Percentiles rank a stretch among this genome's conserved stretches.
phyloP scores from a whole-genome alignment of 2,888 invertebrate genomes.

The Augochlorella aurata region DNA sequence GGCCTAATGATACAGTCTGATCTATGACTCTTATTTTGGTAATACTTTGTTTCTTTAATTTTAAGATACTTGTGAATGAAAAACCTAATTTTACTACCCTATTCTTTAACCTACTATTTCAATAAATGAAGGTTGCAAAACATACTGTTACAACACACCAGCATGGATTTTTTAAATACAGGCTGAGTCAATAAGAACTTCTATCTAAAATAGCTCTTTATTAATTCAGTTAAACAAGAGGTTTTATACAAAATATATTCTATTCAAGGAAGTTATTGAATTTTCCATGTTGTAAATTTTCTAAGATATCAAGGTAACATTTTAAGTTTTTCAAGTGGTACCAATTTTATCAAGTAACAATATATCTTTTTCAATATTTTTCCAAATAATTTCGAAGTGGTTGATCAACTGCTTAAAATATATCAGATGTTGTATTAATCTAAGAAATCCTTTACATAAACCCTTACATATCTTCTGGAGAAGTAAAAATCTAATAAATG shows the following conservation, averaged over 20 bases:
- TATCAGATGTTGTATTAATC: too few relatives aligned
- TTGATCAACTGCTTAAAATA: neutral
- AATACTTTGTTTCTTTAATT: conserved; percentile 71
- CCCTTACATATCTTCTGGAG: neutral
- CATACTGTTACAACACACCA: conserved; percentile 35
- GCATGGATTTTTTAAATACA: conserved; percentile 31
- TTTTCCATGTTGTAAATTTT: neutral
- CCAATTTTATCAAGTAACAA: neutral
- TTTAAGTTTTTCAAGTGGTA: neutral
- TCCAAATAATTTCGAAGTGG: neutral
- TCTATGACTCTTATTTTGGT: conserved; percentile 78
- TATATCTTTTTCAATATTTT: neutral
- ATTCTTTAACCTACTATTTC: conserved; percentile 54
- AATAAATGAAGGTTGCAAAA: conserved; percentile 58
- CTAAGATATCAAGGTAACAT: neutral
- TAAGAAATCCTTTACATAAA: too few relatives aligned
- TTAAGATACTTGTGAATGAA: conserved; percentile 61
- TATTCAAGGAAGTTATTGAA: neutral
- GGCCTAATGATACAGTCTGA: conserved; percentile 80
- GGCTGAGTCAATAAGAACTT: neutral
- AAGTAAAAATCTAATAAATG: neutral
- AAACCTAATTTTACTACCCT: conserved; percentile 56
- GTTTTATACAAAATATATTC: neutral
- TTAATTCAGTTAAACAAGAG: neutral
- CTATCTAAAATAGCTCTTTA: neutral